These are phyloP conservation scores for Cepphus grylle DNA, from an alignment of 2,113 vertebrate species.

Conservation along the genomic window DNA sequence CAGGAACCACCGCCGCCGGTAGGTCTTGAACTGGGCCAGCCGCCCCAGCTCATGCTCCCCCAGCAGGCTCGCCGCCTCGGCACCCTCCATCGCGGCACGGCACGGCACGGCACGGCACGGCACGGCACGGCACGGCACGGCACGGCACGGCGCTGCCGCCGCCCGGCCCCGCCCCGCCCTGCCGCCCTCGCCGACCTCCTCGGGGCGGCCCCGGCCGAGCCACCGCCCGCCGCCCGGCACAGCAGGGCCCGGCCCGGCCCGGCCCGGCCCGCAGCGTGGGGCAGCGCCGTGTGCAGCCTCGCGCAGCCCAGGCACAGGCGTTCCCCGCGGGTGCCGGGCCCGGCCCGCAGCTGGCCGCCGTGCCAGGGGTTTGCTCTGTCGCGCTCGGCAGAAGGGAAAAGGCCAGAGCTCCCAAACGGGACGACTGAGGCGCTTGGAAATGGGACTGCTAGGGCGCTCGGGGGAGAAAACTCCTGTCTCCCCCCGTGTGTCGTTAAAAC, in stretches of 20 bases:
- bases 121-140: too few relatives aligned
- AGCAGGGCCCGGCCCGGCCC: background rate
- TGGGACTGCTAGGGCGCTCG: background rate
- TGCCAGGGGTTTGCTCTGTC: fast-evolving
- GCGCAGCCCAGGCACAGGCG: fast-evolving
- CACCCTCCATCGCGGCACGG: background rate
- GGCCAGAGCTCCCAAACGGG: background rate
- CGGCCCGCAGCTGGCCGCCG: background rate
- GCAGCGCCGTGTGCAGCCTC: background rate
- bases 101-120: fast-evolving
- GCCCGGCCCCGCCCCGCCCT: background rate
- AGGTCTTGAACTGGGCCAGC: slow-evolving; percentile 56
- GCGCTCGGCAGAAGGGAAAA: fast-evolving
- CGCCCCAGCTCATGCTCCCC: background rate
- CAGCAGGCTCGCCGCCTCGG: background rate
- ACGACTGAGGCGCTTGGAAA: background rate
- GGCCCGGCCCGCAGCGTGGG: background rate
- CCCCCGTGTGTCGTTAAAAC: fast-evolving
- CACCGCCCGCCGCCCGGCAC: too few relatives aligned
- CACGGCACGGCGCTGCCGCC: too few relatives aligned
- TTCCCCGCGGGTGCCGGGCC: background rate
- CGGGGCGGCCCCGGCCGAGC: background rate
- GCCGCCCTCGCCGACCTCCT: background rate
- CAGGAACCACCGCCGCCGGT: slow-evolving; percentile 84
- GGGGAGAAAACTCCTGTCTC: background rate